Base-by-base conservation (phyloP, 2,888 invertebrate species). In the Eristalinus sepulchralis region DNA sequence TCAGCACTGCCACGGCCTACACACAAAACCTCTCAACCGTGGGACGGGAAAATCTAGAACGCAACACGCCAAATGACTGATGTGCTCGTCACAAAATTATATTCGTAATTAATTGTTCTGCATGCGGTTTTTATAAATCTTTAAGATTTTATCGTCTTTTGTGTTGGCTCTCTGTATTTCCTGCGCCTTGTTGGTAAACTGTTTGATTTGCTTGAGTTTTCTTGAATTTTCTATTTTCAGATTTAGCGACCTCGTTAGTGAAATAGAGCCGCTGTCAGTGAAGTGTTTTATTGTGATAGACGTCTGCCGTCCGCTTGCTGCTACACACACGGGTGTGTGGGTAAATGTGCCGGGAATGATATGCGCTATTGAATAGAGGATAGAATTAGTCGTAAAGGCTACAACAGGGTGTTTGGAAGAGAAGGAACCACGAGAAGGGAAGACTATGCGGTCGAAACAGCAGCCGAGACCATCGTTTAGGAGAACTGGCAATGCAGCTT, bases 391-490 rank as follows among this genome's bases (percentile, higher is more conserved):
- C 57, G 39, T 62, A 63, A 80, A 60, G 63, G 27, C 39, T 62
- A 47, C 47, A 33, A 47, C 47, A 39, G 22, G 1, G 6, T 36
- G n/a, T 9, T 64, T 57, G 53, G 55, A 59, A 3, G 31, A 73
- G 55, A 64, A 47, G 39, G 76, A 39, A 53, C 68, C 5, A 39
- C 39, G n/a, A 13, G 13, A 39, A 6, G 6, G 1, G 17, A 8
- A 60, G 75, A 87, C 60, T 34, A 95, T 95, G 95, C 95, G 95
- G 93, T 95, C 95, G 93, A 95, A 95, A 93, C 95, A 95, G 93
- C 95, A 95, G 93, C 95, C 95, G 91, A 94, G 95, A 92, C 95
- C 95, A 89, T 95, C 95, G 90, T 95, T 95, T 92, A 94, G 95
- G 92, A 95, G 95, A 95, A 94, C 94, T 91, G 92, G 92, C 89